phyloP scores from a whole-genome alignment of 2,888 invertebrate species.

The Harpalus rubripes region DNA sequence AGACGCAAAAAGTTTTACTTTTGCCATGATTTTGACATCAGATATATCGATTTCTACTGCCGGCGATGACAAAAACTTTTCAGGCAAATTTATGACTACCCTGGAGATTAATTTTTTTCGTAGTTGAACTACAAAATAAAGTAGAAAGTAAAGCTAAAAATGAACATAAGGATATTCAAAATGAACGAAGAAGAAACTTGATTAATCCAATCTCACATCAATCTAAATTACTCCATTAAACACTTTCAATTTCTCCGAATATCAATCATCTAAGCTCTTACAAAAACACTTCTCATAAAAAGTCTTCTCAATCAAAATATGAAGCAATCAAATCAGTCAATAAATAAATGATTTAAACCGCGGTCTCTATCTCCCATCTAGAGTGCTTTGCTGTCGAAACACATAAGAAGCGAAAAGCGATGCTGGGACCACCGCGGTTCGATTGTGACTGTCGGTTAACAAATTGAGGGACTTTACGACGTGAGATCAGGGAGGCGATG shows the following conservation, averaged over 20 bases:
- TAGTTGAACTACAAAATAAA: too few species aligned
- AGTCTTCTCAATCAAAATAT: slow-evolving; percentile 24
- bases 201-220: not conserved
- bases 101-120: too few species aligned
- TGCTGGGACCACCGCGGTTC: slow-evolving; percentile 27
- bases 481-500: slow-evolving; percentile 39
- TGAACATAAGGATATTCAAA: too few species aligned
- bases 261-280: not conserved
- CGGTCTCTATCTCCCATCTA: slow-evolving; percentile 8
- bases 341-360: not conserved
- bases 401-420: slow-evolving; percentile 18
- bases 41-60: too few species aligned
- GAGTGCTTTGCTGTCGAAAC: slow-evolving; percentile 35
- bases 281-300: slow-evolving; percentile 6
- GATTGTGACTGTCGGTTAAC: slow-evolving; percentile 12
- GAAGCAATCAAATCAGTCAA: slow-evolving; percentile 7
- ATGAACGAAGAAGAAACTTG: not conserved
- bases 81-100: too few species aligned
- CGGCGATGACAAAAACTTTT: too few species aligned
- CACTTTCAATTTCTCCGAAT: not conserved
- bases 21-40: too few species aligned
- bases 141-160: too few species aligned
- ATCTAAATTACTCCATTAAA: not conserved
- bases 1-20: too few species aligned
- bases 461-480: slow-evolving; percentile 35